Percentiles rank a stretch among this genome's conserved stretches.
Evolutionary conservation across 1,140 invertebrate species (phyloP).

Genomic region (Lethrus apterus): DNA sequence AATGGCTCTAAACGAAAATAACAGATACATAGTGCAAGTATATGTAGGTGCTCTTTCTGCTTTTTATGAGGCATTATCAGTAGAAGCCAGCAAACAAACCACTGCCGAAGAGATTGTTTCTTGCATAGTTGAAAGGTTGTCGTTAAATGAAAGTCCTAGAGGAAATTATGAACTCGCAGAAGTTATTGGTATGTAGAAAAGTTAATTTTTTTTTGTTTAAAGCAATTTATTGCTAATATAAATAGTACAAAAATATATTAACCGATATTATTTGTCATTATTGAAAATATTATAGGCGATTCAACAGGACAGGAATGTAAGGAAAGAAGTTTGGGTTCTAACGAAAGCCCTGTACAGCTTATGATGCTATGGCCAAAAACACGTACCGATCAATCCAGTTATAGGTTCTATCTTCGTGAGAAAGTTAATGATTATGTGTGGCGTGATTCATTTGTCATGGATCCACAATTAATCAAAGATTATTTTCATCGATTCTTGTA

Average conservation of each 20-base stretch:
- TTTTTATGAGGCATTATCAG: conserved; percentile 82
- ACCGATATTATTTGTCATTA: too few species aligned
- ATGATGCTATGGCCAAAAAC: conserved; percentile 89
- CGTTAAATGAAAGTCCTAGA: conserved; percentile 57
- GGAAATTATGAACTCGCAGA: conserved; percentile 83
- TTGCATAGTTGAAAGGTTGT: conserved; percentile 73
- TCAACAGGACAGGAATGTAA: conserved; percentile 82
- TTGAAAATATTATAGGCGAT: too few species aligned
- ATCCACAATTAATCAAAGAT: conserved; percentile 82
- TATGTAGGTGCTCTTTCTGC: conserved; percentile 83
- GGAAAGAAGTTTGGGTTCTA: conserved; percentile 77
- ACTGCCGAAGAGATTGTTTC: conserved; percentile 82
- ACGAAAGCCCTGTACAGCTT: conserved; percentile 84
- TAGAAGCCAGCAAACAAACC: conserved; percentile 88
- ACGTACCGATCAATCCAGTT: conserved; percentile 41
- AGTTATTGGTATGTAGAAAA: too few species aligned
- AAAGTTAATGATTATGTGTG: conserved; percentile 71
- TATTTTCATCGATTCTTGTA: conserved; percentile 87
- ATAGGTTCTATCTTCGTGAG: conserved; percentile 75
- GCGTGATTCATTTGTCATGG: conserved; percentile 80
- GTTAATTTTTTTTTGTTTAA: conserved; percentile 1
- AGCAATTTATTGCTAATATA: conserved; percentile 36
- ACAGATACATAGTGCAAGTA: conserved; percentile 64
- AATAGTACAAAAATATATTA: conserved; percentile 70
- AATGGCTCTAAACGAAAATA: conserved; percentile 39